Evolutionary conservation across 2,113 vertebrate genomes (phyloP).

Genomic region (Tapirus terrestris): DNA sequence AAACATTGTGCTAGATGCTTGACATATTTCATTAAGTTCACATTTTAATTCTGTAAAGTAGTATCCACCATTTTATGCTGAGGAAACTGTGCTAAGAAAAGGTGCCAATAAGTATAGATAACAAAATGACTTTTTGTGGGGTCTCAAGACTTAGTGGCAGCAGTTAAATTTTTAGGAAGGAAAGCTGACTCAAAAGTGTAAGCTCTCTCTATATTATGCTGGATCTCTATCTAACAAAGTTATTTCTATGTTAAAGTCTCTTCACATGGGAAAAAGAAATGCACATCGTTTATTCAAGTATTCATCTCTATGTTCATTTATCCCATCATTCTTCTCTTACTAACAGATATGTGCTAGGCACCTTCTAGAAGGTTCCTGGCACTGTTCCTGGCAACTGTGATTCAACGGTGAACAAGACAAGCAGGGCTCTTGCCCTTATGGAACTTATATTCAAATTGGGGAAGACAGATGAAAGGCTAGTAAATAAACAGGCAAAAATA

Average conservation of each 20-base stretch:
- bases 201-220: background rate
- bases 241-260: background rate
- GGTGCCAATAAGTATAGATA: background rate
- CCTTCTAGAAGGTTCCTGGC: background rate
- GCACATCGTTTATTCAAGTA: background rate
- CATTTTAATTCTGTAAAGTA: background rate
- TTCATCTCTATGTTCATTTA: background rate
- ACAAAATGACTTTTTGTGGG: background rate
- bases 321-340: background rate
- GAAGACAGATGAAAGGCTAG: background rate
- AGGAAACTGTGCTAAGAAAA: background rate
- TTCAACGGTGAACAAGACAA: no score
- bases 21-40: background rate
- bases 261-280: background rate
- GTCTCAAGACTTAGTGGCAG: background rate
- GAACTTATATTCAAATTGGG: background rate
- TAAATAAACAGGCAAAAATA: background rate
- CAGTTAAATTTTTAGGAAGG: background rate
- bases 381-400: no score
- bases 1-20: background rate
- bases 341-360: background rate
- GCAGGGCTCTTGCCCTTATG: accelerated
- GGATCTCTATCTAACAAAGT: background rate
- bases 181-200: background rate
- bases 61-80: background rate